Evolutionary conservation across 2,113 vertebrate genomes (phyloP).

Genomic region (Ceratotherium simum): DNA sequence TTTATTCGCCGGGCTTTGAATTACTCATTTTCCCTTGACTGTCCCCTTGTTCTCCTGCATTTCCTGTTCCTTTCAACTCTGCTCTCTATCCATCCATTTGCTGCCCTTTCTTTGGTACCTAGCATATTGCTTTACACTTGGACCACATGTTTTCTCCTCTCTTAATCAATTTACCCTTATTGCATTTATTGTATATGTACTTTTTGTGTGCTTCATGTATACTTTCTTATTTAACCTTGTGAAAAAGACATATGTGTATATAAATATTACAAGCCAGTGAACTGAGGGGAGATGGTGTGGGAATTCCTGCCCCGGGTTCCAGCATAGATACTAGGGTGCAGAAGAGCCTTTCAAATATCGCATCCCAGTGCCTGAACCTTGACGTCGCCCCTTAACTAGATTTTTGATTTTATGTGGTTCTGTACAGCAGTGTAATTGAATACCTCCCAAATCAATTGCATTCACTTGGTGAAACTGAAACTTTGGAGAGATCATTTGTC

Average conservation of each 20-base stretch:
- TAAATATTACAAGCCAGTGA: background rate
- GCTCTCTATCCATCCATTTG: background rate
- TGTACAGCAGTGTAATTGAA: background rate
- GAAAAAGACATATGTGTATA: background rate
- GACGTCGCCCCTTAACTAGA: background rate
- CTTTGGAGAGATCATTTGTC: background rate
- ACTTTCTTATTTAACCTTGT: constrained; percentile 37
- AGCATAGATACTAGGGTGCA: background rate
- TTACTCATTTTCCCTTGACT: background rate
- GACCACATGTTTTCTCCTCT: background rate
- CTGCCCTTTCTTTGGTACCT: background rate
- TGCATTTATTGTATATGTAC: background rate
- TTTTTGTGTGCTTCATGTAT: background rate
- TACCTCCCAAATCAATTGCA: background rate
- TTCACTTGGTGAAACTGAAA: constrained; percentile 27
- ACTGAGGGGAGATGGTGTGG: background rate
- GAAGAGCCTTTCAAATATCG: background rate
- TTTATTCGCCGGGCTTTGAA: background rate
- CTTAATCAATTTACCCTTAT: background rate
- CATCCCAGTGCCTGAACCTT: background rate
- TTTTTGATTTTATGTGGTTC: background rate
- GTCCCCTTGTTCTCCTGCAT: background rate
- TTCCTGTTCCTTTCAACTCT: background rate
- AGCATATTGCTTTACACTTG: background rate
- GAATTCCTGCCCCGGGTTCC: background rate